These are phyloP conservation scores for Emydura subglobosa DNA, from an alignment of 2,113 vertebrate genomes.

Conservation along the genomic window DNA sequence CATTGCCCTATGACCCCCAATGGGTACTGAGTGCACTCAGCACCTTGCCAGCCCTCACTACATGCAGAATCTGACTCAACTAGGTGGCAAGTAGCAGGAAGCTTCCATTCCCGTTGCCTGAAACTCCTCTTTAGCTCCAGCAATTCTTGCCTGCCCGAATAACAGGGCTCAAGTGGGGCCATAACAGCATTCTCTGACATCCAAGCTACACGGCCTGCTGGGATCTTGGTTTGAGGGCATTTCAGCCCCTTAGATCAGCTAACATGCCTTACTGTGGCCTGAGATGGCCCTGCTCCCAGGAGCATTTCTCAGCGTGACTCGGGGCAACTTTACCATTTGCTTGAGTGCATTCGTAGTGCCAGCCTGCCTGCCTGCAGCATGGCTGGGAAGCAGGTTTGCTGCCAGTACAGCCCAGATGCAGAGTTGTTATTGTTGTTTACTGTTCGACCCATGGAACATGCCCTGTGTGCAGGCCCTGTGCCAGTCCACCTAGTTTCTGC, in stretches of 20 bases:
- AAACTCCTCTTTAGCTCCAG: background rate
- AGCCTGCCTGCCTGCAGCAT: rapidly evolving
- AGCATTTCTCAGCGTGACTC: no score
- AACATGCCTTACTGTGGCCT: background rate
- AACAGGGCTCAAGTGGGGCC: background rate
- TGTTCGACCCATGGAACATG: background rate
- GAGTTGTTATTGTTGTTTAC: background rate
- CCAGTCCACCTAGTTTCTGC: background rate
- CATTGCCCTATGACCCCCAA: background rate
- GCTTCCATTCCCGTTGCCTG: background rate
- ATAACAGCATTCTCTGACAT: background rate
- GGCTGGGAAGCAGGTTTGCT: background rate
- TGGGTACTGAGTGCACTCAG: background rate
- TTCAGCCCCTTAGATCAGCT: background rate
- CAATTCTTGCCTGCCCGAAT: background rate
- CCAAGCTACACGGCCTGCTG: rapidly evolving
- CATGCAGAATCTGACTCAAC: background rate
- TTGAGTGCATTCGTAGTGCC: rapidly evolving
- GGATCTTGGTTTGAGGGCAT: background rate
- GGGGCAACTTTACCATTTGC: rapidly evolving
- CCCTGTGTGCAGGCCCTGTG: rapidly evolving
- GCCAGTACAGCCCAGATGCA: background rate
- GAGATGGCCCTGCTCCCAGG: background rate
- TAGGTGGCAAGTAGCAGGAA: rapidly evolving
- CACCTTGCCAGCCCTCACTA: background rate